Evolutionary conservation across 2,888 invertebrate genomes (phyloP).

Genomic region (Drosophila longiperda): DNA sequence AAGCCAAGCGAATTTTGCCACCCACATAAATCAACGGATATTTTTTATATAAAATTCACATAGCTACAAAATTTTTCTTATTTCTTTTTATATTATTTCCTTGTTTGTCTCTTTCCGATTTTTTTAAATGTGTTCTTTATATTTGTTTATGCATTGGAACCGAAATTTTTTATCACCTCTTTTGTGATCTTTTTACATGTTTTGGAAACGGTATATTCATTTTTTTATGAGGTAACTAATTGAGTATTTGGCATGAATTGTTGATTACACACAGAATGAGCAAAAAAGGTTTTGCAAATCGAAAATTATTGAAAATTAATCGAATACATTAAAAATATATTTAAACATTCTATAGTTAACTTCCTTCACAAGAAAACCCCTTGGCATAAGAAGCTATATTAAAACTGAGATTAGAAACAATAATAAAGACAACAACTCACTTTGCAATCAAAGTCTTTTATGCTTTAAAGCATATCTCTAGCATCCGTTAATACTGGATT

Average conservation of each 20-base stretch:
- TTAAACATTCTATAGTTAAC: background rate
- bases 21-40: slow-evolving; percentile 65
- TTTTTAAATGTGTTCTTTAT: slow-evolving; percentile 49
- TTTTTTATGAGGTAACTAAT: slow-evolving; percentile 34
- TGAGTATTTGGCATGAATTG: slow-evolving; percentile 32
- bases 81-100: slow-evolving; percentile 18
- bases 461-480: slow-evolving; percentile 14
- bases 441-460: background rate
- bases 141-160: slow-evolving; percentile 53
- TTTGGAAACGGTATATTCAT: slow-evolving; percentile 18
- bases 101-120: slow-evolving; percentile 15
- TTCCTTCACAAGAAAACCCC: background rate
- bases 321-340: background rate
- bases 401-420: background rate
- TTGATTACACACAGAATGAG: slow-evolving; percentile 13
- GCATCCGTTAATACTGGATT: slow-evolving; percentile 14
- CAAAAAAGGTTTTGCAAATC: background rate
- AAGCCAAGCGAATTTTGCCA: slow-evolving; percentile 43
- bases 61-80: slow-evolving; percentile 30
- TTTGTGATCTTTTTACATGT: slow-evolving; percentile 26
- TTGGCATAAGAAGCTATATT: background rate
- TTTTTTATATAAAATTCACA: slow-evolving; percentile 45
- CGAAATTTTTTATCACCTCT: slow-evolving; percentile 22
- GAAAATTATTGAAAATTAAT: background rate
- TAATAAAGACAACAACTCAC: slow-evolving; percentile 18